A percentile compares a stretch with the other conserved stretches of the same genome.
Evolutionary conservation across 2,888 invertebrate species (phyloP).

Genomic region (Ethmia dodecea): DNA sequence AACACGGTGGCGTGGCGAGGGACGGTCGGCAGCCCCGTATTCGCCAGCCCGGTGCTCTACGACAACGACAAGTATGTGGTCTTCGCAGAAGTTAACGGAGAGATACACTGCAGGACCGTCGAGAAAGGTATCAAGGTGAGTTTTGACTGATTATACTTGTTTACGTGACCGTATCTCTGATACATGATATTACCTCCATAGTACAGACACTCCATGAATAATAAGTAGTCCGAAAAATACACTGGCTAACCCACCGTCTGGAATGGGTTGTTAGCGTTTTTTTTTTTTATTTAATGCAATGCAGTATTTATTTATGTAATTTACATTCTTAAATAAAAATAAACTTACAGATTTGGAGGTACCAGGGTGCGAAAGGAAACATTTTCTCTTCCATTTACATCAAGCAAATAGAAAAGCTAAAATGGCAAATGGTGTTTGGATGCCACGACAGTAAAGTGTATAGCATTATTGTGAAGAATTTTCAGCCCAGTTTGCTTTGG

Average conservation of each 20-base stretch:
- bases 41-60: constrained; percentile 79
- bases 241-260: no score
- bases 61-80: constrained; percentile 72
- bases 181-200: no score
- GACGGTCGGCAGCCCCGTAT: constrained; percentile 78
- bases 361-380: constrained; percentile 77
- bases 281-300: constrained; percentile 9
- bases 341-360: constrained; percentile 77
- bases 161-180: no score
- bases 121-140: constrained; percentile 67
- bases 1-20: constrained; percentile 79
- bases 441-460: constrained; percentile 85
- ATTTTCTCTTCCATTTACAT: constrained; percentile 84
- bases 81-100: constrained; percentile 76
- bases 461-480: constrained; percentile 66
- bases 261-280: no score
- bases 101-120: constrained; percentile 70
- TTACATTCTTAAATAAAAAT: constrained; percentile 6
- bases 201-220: no score
- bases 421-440: constrained; percentile 79
- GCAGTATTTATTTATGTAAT: constrained; percentile 8
- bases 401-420: constrained; percentile 52
- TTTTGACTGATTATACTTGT: no score
- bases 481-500: constrained; percentile 69
- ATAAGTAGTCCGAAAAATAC: no score